These are phyloP conservation scores for Drosophila melanica DNA, from an alignment of 1,140 invertebrate genomes.

Conservation along the genomic window DNA sequence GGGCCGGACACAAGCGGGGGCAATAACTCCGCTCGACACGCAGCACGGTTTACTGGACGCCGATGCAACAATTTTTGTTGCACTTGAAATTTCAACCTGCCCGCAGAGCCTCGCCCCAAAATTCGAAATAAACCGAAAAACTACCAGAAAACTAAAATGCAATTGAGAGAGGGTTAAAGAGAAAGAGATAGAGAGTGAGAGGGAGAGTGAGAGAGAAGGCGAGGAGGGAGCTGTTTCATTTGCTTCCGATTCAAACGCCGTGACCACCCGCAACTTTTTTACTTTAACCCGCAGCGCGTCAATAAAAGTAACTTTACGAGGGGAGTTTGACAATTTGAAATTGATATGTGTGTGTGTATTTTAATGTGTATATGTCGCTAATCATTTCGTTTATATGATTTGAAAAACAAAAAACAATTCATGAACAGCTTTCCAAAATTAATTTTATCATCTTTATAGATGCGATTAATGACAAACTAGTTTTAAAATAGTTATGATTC, in stretches of 20 bases:
- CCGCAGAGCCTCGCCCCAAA: constrained; percentile 18
- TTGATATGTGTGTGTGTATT: background rate
- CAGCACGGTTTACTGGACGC: constrained; percentile 54
- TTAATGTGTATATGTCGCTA: too few relatives aligned
- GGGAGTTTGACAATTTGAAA: constrained; percentile 1
- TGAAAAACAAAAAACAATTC: too few relatives aligned
- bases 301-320: constrained; percentile 49
- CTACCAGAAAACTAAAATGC: constrained; percentile 29
- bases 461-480: too few relatives aligned
- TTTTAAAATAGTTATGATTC: too few relatives aligned
- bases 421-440: too few relatives aligned
- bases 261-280: constrained; percentile 78
- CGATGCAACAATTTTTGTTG: constrained; percentile 41
- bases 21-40: constrained; percentile 56
- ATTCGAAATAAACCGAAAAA: constrained; percentile 26
- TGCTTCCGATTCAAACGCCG: constrained; percentile 45
- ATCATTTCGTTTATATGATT: too few relatives aligned
- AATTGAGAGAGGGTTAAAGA: background rate
- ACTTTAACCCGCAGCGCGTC: constrained; percentile 60
- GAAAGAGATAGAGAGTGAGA: background rate
- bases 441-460: too few relatives aligned
- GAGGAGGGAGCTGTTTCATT: constrained; percentile 28
- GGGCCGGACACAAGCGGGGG: constrained; percentile 35
- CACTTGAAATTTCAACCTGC: constrained; percentile 75
- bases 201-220: background rate